Evolutionary conservation across 2,888 invertebrate genomes (phyloP).

Genomic region (Cecidostiba fungosa): DNA sequence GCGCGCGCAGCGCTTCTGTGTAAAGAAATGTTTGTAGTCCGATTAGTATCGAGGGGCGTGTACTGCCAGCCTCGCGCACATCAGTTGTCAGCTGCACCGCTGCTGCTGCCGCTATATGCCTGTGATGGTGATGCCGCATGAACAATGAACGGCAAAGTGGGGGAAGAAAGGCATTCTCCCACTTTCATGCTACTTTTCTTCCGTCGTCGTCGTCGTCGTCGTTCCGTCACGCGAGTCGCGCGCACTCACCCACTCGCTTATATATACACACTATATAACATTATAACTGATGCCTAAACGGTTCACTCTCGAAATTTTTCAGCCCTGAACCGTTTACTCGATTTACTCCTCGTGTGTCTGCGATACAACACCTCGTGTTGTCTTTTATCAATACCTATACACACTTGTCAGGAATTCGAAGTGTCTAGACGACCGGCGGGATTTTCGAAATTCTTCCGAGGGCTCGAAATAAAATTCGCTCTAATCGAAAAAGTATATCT

Average conservation of each 20-base stretch:
- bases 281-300: conserved; percentile 6
- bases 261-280: background rate
- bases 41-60: conserved; percentile 78
- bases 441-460: background rate
- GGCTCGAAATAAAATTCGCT: background rate
- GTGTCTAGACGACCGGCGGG: background rate
- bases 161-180: conserved; percentile 9
- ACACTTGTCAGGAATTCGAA: background rate
- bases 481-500: background rate
- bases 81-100: conserved; percentile 75
- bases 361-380: background rate
- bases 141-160: conserved; percentile 23
- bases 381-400: background rate
- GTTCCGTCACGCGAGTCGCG: conserved; percentile 18
- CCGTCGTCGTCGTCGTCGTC: conserved; percentile 2
- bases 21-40: conserved; percentile 77
- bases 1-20: conserved; percentile 3
- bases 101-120: conserved; percentile 29
- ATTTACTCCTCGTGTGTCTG: background rate
- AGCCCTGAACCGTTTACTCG: background rate
- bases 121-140: background rate
- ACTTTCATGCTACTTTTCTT: conserved; percentile 22
- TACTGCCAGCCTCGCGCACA: conserved; percentile 77
- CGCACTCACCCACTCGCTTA: background rate
- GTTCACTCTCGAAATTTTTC: conserved; percentile 4